Conservation (phyloP, 2,888 invertebrate species). For the Ophion ellenae region DNA sequence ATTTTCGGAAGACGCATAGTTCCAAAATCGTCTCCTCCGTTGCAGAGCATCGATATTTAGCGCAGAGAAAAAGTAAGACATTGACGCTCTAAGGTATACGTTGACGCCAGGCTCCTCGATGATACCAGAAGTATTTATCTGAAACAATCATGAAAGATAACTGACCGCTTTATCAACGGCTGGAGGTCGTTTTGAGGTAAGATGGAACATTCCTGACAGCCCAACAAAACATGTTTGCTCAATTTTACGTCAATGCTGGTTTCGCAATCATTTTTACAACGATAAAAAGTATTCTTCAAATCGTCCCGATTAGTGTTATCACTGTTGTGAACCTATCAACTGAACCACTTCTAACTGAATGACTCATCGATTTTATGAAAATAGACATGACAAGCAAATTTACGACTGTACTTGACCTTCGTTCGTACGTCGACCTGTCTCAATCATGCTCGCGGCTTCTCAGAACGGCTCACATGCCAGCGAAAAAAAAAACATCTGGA, state of each 20-base stretch:
- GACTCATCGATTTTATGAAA: neutral
- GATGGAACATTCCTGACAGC: neutral
- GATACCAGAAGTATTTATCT: neutral
- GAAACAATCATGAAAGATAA: neutral
- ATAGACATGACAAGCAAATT: constrained; percentile 10
- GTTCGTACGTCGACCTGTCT: constrained; percentile 18
- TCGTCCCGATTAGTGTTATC: neutral
- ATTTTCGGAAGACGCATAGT: no score
- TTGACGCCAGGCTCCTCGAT: neutral
- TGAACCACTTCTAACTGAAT: neutral
- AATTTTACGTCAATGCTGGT: neutral
- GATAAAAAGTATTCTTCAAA: neutral
- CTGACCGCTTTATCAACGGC: neutral
- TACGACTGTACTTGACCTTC: constrained; percentile 19
- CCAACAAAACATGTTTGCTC: neutral
- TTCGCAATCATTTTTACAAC: neutral
- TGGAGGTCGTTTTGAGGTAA: neutral
- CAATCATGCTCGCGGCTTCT: neutral
- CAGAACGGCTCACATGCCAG: neutral
- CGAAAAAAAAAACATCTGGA: neutral
- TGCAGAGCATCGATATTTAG: neutral
- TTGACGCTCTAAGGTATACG: neutral
- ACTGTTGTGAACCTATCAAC: neutral
- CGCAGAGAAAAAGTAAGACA: neutral
- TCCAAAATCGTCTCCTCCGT: no score